phyloP scores from a whole-genome alignment of 2,113 vertebrate genomes.

The Anarrhichthys ocellatus region DNA sequence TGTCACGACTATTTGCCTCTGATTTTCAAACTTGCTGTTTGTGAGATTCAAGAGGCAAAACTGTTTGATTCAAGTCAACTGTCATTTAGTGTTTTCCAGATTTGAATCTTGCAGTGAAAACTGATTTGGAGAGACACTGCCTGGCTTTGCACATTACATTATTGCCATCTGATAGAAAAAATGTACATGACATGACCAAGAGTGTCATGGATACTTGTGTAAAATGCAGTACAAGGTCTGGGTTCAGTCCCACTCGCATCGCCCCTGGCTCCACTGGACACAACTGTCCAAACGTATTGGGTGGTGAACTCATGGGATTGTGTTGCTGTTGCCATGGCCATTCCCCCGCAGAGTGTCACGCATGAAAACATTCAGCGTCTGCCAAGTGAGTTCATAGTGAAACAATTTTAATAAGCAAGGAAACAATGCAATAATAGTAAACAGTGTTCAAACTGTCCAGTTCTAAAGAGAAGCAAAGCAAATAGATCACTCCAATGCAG shows the following conservation, averaged over 20 bases:
- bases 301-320: background rate
- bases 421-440: background rate
- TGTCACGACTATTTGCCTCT: background rate
- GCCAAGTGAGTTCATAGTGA: background rate
- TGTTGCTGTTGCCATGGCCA: constrained; percentile 9
- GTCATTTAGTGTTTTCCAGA: background rate
- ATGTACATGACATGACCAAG: constrained; percentile 12
- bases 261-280: background rate
- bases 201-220: background rate
- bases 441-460: background rate
- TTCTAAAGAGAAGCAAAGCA: background rate
- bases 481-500: background rate
- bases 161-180: background rate
- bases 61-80: background rate
- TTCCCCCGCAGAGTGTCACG: constrained; percentile 11
- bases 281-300: background rate
- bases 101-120: background rate
- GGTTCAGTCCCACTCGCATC: background rate
- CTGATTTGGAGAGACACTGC: background rate
- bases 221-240: background rate
- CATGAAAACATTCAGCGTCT: background rate
- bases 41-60: background rate
- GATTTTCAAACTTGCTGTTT: background rate
- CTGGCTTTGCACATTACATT: background rate
- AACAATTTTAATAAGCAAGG: background rate